A percentile compares a stretch with the other conserved stretches of the same genome.
These are phyloP conservation scores for Pharmacophagus antenor DNA, from an alignment of 2,888 invertebrate genomes.

Conservation along the genomic window DNA sequence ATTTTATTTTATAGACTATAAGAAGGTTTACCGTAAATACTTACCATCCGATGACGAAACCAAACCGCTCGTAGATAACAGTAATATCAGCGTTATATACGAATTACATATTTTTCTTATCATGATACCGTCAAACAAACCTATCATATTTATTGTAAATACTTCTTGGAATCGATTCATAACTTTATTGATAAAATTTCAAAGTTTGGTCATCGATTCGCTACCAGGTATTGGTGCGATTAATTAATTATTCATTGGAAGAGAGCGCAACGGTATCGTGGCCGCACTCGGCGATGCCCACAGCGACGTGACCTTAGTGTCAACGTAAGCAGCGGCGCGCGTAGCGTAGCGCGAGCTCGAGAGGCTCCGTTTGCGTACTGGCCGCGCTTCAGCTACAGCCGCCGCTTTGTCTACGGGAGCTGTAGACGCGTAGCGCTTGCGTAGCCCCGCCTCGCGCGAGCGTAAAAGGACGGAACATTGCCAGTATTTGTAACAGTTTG, in stretches of 20 bases:
- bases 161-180: neutral
- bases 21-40: slow-evolving; percentile 37
- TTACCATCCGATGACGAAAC: slow-evolving; percentile 68
- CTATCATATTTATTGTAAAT: neutral
- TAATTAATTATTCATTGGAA: slow-evolving; percentile 72
- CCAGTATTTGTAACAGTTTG: slow-evolving; percentile 82
- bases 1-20: neutral
- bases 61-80: slow-evolving; percentile 44
- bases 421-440: slow-evolving; percentile 67
- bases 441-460: slow-evolving; percentile 75
- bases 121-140: slow-evolving; percentile 33
- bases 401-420: slow-evolving; percentile 49
- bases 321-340: slow-evolving; percentile 43
- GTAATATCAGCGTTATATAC: slow-evolving; percentile 16
- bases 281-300: slow-evolving; percentile 40
- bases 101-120: slow-evolving; percentile 6
- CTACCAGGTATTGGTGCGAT: slow-evolving; percentile 59
- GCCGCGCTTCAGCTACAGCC: slow-evolving; percentile 42
- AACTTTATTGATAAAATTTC: slow-evolving; percentile 12
- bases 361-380: slow-evolving; percentile 58
- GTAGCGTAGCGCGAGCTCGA: slow-evolving; percentile 47
- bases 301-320: slow-evolving; percentile 44
- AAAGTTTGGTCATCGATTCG: slow-evolving; percentile 66
- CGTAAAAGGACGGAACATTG: slow-evolving; percentile 78
- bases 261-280: slow-evolving; percentile 39